Percentiles rank a stretch among this genome's conserved stretches.
Evolutionary conservation across 1,140 invertebrate species (phyloP).

Genomic region (Drosophila subobscura): DNA sequence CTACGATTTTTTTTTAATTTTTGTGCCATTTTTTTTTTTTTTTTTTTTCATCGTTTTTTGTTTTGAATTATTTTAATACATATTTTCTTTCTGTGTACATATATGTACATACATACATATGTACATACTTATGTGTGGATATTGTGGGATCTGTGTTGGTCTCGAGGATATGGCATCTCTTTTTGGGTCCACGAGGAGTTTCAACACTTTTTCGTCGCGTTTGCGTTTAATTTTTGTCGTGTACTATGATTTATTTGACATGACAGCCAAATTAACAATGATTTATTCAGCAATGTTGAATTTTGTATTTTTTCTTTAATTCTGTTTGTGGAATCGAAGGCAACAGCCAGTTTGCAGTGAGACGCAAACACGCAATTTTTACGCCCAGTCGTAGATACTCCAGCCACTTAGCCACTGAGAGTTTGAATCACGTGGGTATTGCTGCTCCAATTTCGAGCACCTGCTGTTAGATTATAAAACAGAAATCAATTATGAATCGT

Average conservation of each 20-base stretch:
- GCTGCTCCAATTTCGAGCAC: constrained; percentile 55
- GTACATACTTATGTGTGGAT: too few species aligned
- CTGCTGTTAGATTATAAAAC: constrained; percentile 56
- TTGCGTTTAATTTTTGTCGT: constrained; percentile 61
- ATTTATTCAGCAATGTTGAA: constrained; percentile 72
- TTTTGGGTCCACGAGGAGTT: constrained; percentile 10
- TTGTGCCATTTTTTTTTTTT: neutral
- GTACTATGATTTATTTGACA: constrained; percentile 78
- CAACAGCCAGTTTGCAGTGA: constrained; percentile 35
- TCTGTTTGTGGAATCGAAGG: constrained; percentile 34
- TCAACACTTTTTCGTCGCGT: constrained; percentile 32
- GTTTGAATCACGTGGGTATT: constrained; percentile 34
- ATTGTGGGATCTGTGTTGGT: too few species aligned
- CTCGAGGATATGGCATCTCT: too few species aligned
- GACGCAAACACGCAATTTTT: constrained; percentile 34
- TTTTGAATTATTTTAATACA: too few species aligned
- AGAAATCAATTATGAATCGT: constrained; percentile 64
- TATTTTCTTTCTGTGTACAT: too few species aligned
- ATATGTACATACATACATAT: too few species aligned
- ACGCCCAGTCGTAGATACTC: constrained; percentile 42
- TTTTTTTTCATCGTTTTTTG: constrained; percentile 28
- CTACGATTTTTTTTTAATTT: constrained; percentile 3
- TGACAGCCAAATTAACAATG: constrained; percentile 75
- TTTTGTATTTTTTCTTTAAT: constrained; percentile 42
- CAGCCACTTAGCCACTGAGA: constrained; percentile 5